Conservation (phyloP, 35 echinoderm and acorn worm genomes). For the Apostichopus californicus region DNA sequence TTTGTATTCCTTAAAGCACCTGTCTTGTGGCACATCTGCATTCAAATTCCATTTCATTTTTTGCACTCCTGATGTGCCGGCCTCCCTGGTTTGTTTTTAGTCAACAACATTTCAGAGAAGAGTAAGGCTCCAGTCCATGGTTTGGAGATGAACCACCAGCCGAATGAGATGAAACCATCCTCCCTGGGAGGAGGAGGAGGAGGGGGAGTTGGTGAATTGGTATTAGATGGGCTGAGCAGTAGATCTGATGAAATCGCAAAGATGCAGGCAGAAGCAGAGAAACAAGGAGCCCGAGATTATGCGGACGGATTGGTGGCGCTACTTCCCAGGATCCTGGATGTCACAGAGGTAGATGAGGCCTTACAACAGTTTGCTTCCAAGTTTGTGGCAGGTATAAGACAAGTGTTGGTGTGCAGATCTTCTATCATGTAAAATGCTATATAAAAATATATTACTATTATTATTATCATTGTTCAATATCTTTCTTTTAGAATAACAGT, state of each 20-base stretch:
- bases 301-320: constrained; percentile 71
- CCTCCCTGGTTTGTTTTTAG: background rate
- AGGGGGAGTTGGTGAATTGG: background rate
- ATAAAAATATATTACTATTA: too few relatives aligned
- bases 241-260: constrained; percentile 51
- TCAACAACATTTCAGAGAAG: background rate
- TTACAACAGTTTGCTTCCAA: constrained; percentile 86
- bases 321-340: constrained; percentile 78
- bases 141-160: background rate
- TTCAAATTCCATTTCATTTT: background rate
- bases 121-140: background rate
- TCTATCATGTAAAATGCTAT: too few relatives aligned
- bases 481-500: too few relatives aligned
- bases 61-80: background rate
- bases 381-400: constrained; percentile 81
- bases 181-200: too few relatives aligned
- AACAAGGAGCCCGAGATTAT: constrained; percentile 84
- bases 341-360: constrained; percentile 69
- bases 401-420: background rate
- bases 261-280: constrained; percentile 79
- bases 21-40: too few relatives aligned
- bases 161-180: background rate
- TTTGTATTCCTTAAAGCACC: too few relatives aligned
- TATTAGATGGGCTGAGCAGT: constrained; percentile 10
- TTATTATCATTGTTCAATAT: too few relatives aligned